phyloP scores from a whole-genome alignment of 1,140 invertebrate genomes.

The Trachymyrmex cornetzi region DNA sequence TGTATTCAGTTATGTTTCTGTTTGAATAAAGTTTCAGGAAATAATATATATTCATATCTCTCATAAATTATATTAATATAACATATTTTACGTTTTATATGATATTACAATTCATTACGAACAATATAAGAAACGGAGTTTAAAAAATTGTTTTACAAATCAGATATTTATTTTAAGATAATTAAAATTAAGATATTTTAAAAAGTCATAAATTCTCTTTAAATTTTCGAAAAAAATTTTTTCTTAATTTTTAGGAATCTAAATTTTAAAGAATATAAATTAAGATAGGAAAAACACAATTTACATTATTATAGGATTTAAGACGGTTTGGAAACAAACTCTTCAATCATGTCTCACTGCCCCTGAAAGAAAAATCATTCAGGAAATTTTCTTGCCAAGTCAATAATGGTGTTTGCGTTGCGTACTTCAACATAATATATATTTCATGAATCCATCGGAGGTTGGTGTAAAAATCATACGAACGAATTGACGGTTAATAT shows the following conservation, averaged over 20 bases:
- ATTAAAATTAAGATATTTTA: not conserved
- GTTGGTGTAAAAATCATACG: slow-evolving; percentile 31
- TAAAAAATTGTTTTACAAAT: not conserved
- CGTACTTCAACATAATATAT: not conserved
- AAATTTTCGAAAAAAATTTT: not conserved
- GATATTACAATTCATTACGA: not conserved
- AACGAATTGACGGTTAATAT: slow-evolving; percentile 26
- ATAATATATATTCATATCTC: not conserved
- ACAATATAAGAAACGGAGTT: not conserved
- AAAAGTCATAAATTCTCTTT: not conserved
- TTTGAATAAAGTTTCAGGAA: not conserved
- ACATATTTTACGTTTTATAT: not conserved
- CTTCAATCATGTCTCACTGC: not conserved
- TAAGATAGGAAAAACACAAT: not conserved
- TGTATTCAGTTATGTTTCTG: not conserved
- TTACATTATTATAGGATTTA: not conserved
- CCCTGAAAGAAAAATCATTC: not conserved
- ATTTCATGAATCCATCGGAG: slow-evolving; percentile 9
- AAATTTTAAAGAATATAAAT: slow-evolving; percentile 5
- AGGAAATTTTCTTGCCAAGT: not conserved
- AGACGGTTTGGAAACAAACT: not conserved
- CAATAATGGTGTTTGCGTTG: slow-evolving; percentile 9
- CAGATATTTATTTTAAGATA: not conserved
- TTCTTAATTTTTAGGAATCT: not conserved
- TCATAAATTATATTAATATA: not conserved